phyloP scores from a whole-genome alignment of 2,888 invertebrate genomes.

The Drosophila paranaensis region DNA sequence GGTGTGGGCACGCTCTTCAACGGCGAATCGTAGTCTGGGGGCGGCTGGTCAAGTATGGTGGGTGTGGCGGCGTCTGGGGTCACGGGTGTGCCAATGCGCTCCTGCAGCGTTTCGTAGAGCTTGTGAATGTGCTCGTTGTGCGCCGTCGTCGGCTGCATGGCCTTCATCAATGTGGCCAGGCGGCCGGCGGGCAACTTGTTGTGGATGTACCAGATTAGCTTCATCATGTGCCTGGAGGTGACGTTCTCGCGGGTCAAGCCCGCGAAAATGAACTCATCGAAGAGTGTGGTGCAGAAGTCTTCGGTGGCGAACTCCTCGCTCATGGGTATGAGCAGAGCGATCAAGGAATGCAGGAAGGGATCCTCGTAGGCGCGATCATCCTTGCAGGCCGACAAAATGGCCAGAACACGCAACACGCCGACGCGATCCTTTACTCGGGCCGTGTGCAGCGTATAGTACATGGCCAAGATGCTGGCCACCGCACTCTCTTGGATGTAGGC shows the following conservation, averaged over 20 bases:
- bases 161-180: conserved; percentile 85
- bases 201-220: conserved; percentile 94
- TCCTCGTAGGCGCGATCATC: conserved; percentile 97
- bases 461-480: conserved; percentile 95
- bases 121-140: conserved; percentile 94
- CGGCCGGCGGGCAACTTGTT: conserved; percentile 91
- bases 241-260: conserved; percentile 96
- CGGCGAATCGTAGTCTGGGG: conserved; percentile 91
- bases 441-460: conserved; percentile 97
- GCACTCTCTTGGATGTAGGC: conserved; percentile 96
- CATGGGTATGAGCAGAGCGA: conserved; percentile 92
- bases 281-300: conserved; percentile 97
- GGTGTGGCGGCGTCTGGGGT: conserved; percentile 87
- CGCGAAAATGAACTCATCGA: conserved; percentile 98
- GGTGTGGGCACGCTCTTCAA: conserved; percentile 94
- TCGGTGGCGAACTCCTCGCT: conserved; percentile 96
- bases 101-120: conserved; percentile 91
- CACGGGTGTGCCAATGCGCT: conserved; percentile 90
- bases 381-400: conserved; percentile 95
- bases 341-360: conserved; percentile 95
- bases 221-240: conserved; percentile 92
- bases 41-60: conserved; percentile 88
- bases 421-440: conserved; percentile 92
- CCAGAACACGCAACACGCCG: conserved; percentile 93
- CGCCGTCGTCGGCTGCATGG: conserved; percentile 87